Evolutionary conservation across 2,113 vertebrate genomes (phyloP).

Genomic region (Dermatemys mawii): DNA sequence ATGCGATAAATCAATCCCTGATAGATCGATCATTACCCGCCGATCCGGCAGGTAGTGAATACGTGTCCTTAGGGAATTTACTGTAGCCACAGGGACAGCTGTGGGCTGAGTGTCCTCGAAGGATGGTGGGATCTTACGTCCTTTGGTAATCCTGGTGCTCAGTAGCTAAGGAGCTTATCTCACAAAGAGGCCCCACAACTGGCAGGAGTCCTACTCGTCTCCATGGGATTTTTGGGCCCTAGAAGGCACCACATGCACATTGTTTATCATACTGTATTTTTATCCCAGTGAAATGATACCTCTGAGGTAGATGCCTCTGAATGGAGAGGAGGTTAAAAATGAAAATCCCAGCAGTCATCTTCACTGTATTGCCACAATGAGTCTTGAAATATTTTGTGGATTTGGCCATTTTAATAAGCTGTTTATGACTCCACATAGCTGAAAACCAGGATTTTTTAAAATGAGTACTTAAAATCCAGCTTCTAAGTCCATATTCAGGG

Average conservation of each 20-base stretch:
- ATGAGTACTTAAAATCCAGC: background rate
- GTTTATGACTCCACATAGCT: background rate
- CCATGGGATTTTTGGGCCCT: background rate
- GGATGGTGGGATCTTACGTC: background rate
- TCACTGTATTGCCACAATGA: background rate
- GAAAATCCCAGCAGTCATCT: background rate
- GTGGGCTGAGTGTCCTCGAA: background rate
- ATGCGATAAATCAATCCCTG: too few relatives aligned
- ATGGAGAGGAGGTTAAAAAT: slow-evolving; percentile 32
- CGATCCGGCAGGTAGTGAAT: too few relatives aligned
- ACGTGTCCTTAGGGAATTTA: background rate
- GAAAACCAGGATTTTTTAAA: background rate
- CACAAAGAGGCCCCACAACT: slow-evolving; percentile 35
- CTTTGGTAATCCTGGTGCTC: background rate
- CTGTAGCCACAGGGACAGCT: background rate
- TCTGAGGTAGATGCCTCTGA: background rate
- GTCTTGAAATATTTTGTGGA: background rate
- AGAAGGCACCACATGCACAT: background rate
- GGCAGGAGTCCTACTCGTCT: slow-evolving; percentile 16
- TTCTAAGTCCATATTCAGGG: background rate
- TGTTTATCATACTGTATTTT: background rate
- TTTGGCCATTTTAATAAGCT: slow-evolving; percentile 16
- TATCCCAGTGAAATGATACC: background rate
- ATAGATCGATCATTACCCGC: too few relatives aligned
- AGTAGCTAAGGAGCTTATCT: slow-evolving; percentile 56